A percentile compares a stretch with the other conserved stretches of the same genome.
Conservation (phyloP, 37 sponge, comb jelly and placozoan species). For the Agelas oroides region DNA sequence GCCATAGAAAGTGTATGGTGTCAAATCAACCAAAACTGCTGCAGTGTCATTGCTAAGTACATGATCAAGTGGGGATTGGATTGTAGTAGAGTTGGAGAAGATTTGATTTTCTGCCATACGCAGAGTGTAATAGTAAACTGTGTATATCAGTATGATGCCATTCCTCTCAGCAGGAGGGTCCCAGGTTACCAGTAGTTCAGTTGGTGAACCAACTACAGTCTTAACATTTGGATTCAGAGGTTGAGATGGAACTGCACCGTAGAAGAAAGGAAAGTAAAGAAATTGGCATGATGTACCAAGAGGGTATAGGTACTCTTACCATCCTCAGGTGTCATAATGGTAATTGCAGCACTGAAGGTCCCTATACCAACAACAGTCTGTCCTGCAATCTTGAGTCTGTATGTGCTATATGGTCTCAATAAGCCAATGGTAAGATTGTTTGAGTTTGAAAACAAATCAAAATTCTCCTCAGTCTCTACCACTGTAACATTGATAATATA, state of each 20-base stretch:
- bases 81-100: not conserved
- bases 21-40: not conserved
- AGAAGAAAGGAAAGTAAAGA: not conserved
- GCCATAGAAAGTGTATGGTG: constrained; percentile 4
- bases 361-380: constrained; percentile 13
- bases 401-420: constrained; percentile 35
- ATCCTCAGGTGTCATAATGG: constrained; percentile 15
- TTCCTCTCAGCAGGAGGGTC: not conserved
- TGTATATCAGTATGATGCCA: constrained; percentile 11
- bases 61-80: not conserved
- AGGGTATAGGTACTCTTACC: constrained; percentile 1
- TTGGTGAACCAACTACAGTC: not conserved
- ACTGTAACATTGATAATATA: constrained; percentile 15
- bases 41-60: not conserved
- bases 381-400: constrained; percentile 13
- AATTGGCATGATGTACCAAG: not conserved
- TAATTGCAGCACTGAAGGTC: constrained; percentile 1
- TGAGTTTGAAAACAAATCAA: too few relatives aligned
- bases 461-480: not conserved
- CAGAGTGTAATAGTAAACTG: not conserved
- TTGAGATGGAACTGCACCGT: not conserved
- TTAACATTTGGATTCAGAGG: too few relatives aligned
- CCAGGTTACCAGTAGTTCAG: constrained; percentile 5
- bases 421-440: too few relatives aligned
- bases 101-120: not conserved